Evolutionary conservation across 1,140 invertebrate species (phyloP), one percentile per base, ranked within the genome.

Genomic region (Proctacanthus coquilletti): DNA sequence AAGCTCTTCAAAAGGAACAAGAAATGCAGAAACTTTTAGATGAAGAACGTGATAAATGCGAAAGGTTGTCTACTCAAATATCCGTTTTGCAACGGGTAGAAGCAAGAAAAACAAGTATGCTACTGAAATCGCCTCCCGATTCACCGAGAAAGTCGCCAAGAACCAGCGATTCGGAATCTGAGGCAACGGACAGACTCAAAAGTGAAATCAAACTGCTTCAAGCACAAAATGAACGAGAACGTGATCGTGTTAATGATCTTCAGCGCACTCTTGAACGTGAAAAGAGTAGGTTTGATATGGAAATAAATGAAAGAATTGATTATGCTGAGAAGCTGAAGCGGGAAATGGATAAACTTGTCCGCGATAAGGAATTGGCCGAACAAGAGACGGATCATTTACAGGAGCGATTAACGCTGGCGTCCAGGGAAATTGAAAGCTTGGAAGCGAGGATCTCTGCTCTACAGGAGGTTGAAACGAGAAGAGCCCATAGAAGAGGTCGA

Each of bases 21-120:
- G 70, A 72, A 40, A 53, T 78, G 21, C 68, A 72, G 40, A 73
- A 69, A 40, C 55, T 66, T 13, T 42, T 80, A 13, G 66, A 70
- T 36, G 50, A 67, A 14, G 63, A 70, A 11, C 64, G 70, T 29
- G 61, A 62, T 9, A 56, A 61, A 1, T 65, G 69, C 10, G 64
- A 70, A 25, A 61, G 67, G 11, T 44, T 77, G 0, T 68, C 57
- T 15, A 52, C 56, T 1, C 54, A 60, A 18, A 34, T 60, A 0
- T 52, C 54, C 0, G 43, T 52, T 2, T 34, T 58, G 17, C 56
- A 60, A 15, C 39, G 56, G 4, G 46, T 52, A 4, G 55, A 58
- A 19, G 50, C 50, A 17, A 45, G 55, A n/a, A 42, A 55, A 8
- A 56, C 44, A 21, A 55, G 49, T 34, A 35, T 49, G 0, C 20